Percentiles rank a stretch among this genome's conserved stretches.
These are phyloP conservation scores for Melanotaenia duboulayi DNA, from an alignment of 2,113 vertebrate genomes.

Conservation along the genomic window DNA sequence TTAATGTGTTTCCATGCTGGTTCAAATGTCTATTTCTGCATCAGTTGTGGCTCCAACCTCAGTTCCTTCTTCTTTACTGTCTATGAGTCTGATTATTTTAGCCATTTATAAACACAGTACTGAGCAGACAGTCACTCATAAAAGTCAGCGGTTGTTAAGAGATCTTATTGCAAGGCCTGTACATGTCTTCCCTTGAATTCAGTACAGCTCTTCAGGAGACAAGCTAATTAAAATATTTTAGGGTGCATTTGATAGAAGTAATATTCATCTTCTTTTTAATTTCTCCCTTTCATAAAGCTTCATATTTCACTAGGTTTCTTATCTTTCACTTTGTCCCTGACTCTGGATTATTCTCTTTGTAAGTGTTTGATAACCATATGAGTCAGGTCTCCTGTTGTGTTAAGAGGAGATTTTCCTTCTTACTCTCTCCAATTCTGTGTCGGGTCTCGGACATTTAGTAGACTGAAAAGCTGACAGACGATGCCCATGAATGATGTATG, in stretches of 20 bases:
- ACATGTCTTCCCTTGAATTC: slow-evolving; percentile 14
- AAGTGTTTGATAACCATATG: slow-evolving; percentile 38
- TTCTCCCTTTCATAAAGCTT: not conserved
- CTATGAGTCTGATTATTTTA: slow-evolving; percentile 58
- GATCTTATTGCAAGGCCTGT: slow-evolving; percentile 11
- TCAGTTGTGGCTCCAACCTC: slow-evolving; percentile 61
- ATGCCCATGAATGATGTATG: slow-evolving; percentile 76
- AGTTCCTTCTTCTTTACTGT: slow-evolving; percentile 54
- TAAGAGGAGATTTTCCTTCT: slow-evolving; percentile 32
- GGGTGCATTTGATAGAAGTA: not conserved
- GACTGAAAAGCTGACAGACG: slow-evolving; percentile 65
- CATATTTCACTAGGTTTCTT: not conserved
- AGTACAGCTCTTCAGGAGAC: slow-evolving; percentile 1
- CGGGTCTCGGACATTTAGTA: slow-evolving; percentile 53
- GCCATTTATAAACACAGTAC: slow-evolving; percentile 47
- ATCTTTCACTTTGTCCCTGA: slow-evolving; percentile 14
- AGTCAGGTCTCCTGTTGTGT: slow-evolving; percentile 50
- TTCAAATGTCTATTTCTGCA: slow-evolving; percentile 64
- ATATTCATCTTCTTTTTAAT: slow-evolving; percentile 11
- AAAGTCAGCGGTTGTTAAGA: slow-evolving; percentile 40
- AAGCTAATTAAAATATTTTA: slow-evolving; percentile 18
- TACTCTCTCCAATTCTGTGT: slow-evolving; percentile 29
- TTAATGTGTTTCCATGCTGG: slow-evolving; percentile 68
- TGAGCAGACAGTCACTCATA: slow-evolving; percentile 57
- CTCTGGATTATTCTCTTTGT: slow-evolving; percentile 9